phyloP scores from a whole-genome alignment of 2,888 invertebrate species.

The Netelia fuscicornis region DNA sequence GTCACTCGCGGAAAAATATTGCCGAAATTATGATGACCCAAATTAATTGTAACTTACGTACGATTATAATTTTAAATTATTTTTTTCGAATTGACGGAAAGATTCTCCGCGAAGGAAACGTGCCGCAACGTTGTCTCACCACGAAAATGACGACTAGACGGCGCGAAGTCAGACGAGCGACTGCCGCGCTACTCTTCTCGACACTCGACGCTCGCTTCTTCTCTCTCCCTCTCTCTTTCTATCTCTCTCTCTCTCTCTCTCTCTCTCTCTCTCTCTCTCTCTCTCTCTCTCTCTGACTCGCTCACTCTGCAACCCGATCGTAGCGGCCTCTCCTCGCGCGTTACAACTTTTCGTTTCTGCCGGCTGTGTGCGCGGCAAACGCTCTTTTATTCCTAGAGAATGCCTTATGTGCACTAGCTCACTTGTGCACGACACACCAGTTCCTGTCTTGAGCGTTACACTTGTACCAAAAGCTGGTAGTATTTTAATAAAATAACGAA shows the following conservation, averaged over 20 bases:
- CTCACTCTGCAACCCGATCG: constrained; percentile 42
- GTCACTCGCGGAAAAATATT: neutral
- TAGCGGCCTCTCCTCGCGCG: constrained; percentile 60
- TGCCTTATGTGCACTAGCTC: neutral
- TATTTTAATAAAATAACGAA: neutral
- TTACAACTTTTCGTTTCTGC: constrained; percentile 46
- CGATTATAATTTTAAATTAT: neutral
- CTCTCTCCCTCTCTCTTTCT: constrained; percentile 25
- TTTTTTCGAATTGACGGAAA: no score
- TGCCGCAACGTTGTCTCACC: neutral
- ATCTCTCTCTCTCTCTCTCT: neutral
- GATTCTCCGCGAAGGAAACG: constrained; percentile 12
- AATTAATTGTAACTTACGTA: neutral
- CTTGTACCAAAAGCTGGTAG: neutral
- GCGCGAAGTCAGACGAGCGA: constrained; percentile 69
- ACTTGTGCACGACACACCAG: neutral
- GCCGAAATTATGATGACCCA: neutral
- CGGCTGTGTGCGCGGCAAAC: neutral
- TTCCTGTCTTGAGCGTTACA: neutral
- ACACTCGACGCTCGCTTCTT: constrained; percentile 22
- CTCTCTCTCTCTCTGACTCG: neutral
- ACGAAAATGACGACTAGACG: constrained; percentile 56
- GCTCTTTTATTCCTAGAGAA: neutral
- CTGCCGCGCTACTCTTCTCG: constrained; percentile 64
- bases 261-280: neutral